These are phyloP conservation scores for Eurystomus gularis DNA, from an alignment of 2,113 vertebrate genomes.

Conservation along the genomic window DNA sequence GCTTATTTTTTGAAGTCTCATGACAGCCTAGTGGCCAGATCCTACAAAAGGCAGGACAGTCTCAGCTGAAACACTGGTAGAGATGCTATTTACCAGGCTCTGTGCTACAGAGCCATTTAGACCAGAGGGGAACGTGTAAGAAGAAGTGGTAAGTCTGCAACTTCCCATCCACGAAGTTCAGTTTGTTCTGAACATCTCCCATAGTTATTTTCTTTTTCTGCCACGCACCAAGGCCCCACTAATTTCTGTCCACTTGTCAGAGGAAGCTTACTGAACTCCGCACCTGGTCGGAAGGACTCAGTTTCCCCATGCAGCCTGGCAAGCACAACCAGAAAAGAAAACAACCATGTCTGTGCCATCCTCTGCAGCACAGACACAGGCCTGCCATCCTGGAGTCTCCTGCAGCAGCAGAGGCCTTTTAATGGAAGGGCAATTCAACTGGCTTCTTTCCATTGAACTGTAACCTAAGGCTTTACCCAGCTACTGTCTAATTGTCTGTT, in stretches of 20 bases:
- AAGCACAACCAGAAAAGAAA: background rate
- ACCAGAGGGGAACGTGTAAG: background rate
- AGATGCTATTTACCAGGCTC: background rate
- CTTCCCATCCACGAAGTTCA: conserved; percentile 41
- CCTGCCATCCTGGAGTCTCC: background rate
- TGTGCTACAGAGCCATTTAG: background rate
- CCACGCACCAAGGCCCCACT: background rate
- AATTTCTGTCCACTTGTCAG: background rate
- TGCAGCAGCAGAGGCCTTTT: background rate
- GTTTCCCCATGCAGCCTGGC: background rate
- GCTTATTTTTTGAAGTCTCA: background rate
- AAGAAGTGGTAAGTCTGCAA: conserved; percentile 16
- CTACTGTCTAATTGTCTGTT: background rate
- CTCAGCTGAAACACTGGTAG: background rate
- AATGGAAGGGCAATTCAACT: background rate
- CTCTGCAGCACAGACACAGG: background rate
- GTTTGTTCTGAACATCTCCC: background rate
- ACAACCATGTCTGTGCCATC: fast-evolving
- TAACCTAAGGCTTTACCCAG: background rate
- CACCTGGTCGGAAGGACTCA: background rate
- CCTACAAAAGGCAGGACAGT: background rate
- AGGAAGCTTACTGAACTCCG: background rate
- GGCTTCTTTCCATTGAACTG: background rate
- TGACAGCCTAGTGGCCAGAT: background rate
- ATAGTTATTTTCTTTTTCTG: background rate